A percentile compares a stretch with the other conserved stretches of the same genome.
Conservation (phyloP, 2,113 vertebrate genomes). For the Pseudopodoces humilis region DNA sequence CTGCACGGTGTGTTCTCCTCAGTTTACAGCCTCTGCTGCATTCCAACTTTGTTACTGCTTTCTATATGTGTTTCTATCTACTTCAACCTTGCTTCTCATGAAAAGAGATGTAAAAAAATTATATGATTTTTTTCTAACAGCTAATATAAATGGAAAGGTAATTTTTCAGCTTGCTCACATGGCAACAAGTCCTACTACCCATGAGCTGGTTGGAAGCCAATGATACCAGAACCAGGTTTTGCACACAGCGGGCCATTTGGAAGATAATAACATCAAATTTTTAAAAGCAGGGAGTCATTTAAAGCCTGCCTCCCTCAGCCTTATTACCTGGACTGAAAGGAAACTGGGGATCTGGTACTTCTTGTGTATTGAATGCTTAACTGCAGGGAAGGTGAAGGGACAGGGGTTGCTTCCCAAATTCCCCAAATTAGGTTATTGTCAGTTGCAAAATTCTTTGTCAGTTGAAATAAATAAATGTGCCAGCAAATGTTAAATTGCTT, state of each 20-base stretch:
- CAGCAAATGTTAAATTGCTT: background rate
- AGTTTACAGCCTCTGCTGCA: background rate
- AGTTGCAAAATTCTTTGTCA: background rate
- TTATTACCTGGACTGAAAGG: background rate
- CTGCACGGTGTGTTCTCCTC: background rate
- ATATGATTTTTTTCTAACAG: background rate
- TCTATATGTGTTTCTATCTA: background rate
- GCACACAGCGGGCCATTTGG: background rate
- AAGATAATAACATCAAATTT: background rate
- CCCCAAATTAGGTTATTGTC: background rate
- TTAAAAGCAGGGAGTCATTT: background rate
- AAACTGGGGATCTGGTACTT: background rate
- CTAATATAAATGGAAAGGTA: background rate
- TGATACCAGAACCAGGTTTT: background rate
- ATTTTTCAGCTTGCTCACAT: background rate
- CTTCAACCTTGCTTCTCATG: background rate
- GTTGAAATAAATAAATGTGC: background rate
- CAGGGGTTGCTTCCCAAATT: background rate
- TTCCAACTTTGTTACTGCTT: background rate
- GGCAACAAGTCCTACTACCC: background rate
- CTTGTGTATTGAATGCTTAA: background rate
- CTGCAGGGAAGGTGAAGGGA: background rate
- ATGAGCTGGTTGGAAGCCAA: background rate
- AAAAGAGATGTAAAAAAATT: background rate
- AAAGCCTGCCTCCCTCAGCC: background rate